phyloP scores from a whole-genome alignment of 2,888 invertebrate genomes.

The Dexiosoma caninum region DNA sequence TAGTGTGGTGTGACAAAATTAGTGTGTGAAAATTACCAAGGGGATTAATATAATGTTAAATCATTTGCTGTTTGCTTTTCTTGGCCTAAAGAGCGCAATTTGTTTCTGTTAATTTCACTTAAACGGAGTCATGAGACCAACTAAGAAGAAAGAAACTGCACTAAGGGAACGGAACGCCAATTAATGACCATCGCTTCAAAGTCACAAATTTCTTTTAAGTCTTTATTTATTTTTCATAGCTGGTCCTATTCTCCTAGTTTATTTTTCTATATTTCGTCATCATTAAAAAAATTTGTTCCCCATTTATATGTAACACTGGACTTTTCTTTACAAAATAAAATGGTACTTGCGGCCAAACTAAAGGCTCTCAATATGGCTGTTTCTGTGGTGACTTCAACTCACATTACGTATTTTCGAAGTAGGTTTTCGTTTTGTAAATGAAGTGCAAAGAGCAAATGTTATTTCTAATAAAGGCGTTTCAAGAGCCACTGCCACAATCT shows the following conservation, averaged over 20 bases:
- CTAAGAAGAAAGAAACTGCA: background rate
- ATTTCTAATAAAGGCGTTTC: background rate
- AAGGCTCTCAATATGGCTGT: conserved; percentile 10
- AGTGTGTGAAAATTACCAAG: conserved; percentile 6
- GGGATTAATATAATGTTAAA: conserved; percentile 14
- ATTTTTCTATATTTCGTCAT: background rate
- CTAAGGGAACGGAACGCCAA: too few relatives aligned
- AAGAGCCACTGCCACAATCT: background rate
- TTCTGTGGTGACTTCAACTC: conserved; percentile 15
- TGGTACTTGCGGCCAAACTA: background rate
- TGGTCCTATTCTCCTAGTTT: background rate
- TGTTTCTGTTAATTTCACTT: background rate
- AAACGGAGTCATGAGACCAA: background rate
- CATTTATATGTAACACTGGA: background rate
- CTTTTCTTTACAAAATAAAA: conserved; percentile 4
- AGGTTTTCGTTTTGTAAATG: background rate
- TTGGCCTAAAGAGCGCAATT: background rate
- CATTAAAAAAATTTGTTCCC: background rate
- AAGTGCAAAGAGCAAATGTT: conserved; percentile 10
- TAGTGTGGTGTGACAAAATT: too few relatives aligned
- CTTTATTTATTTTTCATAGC: background rate
- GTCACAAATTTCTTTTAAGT: background rate
- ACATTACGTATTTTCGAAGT: background rate
- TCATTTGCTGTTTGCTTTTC: background rate
- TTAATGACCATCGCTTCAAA: too few relatives aligned